Percentiles rank a stretch among this genome's conserved stretches.
Evolutionary conservation across 2,113 vertebrate genomes (phyloP).

Genomic region (Rhinoptilus africanus): DNA sequence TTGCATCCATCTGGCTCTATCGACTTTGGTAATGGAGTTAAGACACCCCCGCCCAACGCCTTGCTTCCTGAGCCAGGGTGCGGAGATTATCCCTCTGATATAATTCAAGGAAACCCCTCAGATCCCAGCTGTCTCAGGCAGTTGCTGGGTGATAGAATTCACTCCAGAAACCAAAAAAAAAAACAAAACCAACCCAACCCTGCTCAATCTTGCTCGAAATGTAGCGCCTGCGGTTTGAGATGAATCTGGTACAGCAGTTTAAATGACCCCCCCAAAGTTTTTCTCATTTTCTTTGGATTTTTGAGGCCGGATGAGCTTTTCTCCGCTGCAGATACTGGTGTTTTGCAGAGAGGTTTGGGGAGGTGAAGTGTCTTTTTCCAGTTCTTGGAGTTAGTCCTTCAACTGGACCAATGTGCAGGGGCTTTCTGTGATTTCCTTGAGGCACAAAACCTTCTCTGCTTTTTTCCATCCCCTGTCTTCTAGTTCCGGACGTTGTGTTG

Average conservation of each 20-base stretch:
- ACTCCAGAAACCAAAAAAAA: neutral
- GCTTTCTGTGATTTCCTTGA: fast-evolving
- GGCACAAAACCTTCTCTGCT: neutral
- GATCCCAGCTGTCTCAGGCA: conserved; percentile 41
- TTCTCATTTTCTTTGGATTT: neutral
- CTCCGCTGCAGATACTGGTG: neutral
- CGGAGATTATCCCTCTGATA: conserved; percentile 45
- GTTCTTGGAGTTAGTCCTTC: neutral
- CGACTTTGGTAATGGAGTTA: conserved; percentile 32
- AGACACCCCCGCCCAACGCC: neutral
- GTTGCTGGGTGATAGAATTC: conserved; percentile 20
- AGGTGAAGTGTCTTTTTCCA: neutral
- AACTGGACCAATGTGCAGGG: fast-evolving
- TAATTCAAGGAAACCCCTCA: conserved; percentile 35
- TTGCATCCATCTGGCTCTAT: conserved; percentile 42
- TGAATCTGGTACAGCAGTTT: neutral
- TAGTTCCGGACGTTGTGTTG: fast-evolving
- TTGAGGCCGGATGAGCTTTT: neutral
- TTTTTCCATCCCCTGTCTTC: neutral
- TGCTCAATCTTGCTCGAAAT: neutral
- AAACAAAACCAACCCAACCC: neutral
- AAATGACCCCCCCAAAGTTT: neutral
- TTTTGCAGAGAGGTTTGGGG: neutral
- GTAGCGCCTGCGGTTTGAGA: neutral
- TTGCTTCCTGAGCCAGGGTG: neutral